Evolutionary conservation across 2,113 vertebrate species (phyloP).

Genomic region (Sula dactylatra): DNA sequence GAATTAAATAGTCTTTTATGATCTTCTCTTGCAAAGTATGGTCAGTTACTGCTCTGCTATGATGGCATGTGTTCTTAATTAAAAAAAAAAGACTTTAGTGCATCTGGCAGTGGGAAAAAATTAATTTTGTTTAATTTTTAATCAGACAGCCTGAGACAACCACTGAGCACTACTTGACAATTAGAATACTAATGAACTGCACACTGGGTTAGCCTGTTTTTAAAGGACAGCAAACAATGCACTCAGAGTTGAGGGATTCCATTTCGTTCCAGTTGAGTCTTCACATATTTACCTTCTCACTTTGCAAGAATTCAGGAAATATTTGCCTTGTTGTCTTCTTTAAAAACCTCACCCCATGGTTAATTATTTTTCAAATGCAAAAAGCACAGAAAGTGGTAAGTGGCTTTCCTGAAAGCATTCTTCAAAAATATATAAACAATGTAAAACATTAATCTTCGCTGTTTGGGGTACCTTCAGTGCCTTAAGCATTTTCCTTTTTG

Average conservation of each 20-base stretch:
- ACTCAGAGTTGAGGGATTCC: not conserved
- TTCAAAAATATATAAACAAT: not conserved
- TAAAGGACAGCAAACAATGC: slow-evolving; percentile 45
- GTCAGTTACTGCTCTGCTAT: not conserved
- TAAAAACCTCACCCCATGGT: not conserved
- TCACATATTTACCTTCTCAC: not conserved
- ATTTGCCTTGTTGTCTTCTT: not conserved
- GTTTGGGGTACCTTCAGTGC: not conserved
- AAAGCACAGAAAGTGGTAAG: not conserved
- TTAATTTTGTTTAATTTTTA: slow-evolving; percentile 72
- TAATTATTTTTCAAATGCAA: slow-evolving; percentile 20
- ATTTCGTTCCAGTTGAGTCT: not conserved
- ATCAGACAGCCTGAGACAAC: slow-evolving; percentile 62
- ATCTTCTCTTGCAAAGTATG: not conserved
- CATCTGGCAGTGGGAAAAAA: slow-evolving; percentile 56
- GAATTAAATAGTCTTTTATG: not conserved
- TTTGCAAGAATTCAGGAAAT: not conserved
- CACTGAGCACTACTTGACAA: slow-evolving; percentile 53
- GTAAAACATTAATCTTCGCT: slow-evolving; percentile 23
- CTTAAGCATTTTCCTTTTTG: not conserved
- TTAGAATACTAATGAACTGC: slow-evolving; percentile 69
- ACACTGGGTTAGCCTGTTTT: slow-evolving; percentile 35
- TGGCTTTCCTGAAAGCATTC: slow-evolving; percentile 13
- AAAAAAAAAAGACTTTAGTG: not conserved
- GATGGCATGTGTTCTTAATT: not conserved